phyloP scores from a whole-genome alignment of 2,888 invertebrate genomes.

The Hermodice carunculata region DNA sequence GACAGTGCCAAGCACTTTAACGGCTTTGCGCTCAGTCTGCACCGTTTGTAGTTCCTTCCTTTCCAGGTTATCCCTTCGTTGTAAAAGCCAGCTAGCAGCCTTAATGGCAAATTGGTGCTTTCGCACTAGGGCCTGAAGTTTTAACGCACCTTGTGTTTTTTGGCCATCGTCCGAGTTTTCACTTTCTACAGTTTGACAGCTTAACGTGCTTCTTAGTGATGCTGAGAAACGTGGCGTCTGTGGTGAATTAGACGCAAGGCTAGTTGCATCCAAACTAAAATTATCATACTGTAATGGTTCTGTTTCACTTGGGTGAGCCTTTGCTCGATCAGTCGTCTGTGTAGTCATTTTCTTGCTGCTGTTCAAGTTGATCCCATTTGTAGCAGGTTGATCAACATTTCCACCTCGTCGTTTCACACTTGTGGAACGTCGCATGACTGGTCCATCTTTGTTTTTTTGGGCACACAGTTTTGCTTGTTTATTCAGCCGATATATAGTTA shows the following conservation, averaged over 20 bases:
- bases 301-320: slow-evolving; percentile 19
- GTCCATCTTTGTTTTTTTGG: slow-evolving; percentile 21
- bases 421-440: slow-evolving; percentile 16
- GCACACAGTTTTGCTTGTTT: slow-evolving; percentile 74
- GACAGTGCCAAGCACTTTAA: slow-evolving; percentile 77
- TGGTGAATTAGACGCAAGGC: no score
- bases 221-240: no score
- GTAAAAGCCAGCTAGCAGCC: slow-evolving; percentile 60
- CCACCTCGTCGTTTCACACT: slow-evolving; percentile 1
- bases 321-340: slow-evolving; percentile 7
- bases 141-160: no score
- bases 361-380: slow-evolving; percentile 11
- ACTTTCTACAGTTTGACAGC: no score
- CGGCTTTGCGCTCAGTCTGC: slow-evolving; percentile 93
- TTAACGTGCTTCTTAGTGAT: no score
- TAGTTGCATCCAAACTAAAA: no score
- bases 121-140: slow-evolving; percentile 49
- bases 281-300: no score
- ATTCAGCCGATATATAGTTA: slow-evolving; percentile 90
- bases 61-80: slow-evolving; percentile 46
- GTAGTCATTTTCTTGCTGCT: slow-evolving; percentile 11
- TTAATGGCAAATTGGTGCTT: slow-evolving; percentile 62
- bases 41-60: slow-evolving; percentile 71
- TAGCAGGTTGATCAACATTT: neutral
- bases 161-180: neutral